Evolutionary conservation across 53 echinoderm and acorn worm species (phyloP), one percentile per base, ranked within the genome.

Genomic region (Glandiceps talaboti): DNA sequence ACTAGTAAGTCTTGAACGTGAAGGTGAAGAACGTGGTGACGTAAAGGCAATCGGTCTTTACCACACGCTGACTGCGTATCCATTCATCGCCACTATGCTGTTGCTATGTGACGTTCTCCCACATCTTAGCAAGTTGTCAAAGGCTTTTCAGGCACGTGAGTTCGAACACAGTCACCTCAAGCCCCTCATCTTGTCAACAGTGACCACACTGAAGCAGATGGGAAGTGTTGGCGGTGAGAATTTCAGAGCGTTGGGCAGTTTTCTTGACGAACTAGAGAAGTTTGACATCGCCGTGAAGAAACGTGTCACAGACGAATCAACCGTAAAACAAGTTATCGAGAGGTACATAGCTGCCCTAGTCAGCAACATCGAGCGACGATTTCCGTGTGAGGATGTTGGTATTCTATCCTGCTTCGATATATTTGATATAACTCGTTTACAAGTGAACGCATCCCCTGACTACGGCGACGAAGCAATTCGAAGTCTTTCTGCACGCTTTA

Each of bases 1-100:
- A 6, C 28, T 90, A 1, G 73, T 84, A 28, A 84, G 82, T 30
- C 77, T 87, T 26, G 87, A 90, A 74, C 27, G 90, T 26, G 90
- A 90, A 76, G 79, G 84, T 45, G 87, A 82, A 73, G 87, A 90
- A 85, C 81, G 90, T 32, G 87, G 33, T 28, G 87, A 87, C 79
- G 77, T 76, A 28, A 27, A 30, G 31, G 90, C 90, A 79, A 28
- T 28, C 45, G 87, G 90, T 1, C 75, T 90, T 10, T 81, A 75
- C 73, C 75, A 80, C 74, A 79, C 74, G 45, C 77, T 90, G 30
- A 81, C 84, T 33, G 76, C 74, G 26, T 75, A 26, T 30, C 27
- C 82, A 12, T 89, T 89, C 74, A 14, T 89, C 32, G 86, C 90
- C 29, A 82, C 33, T 73, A 82, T 90, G 1, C 29, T 28, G 20